phyloP scores from a whole-genome alignment of 2,113 vertebrate genomes.

The Greenwoodochromis staneri region DNA sequence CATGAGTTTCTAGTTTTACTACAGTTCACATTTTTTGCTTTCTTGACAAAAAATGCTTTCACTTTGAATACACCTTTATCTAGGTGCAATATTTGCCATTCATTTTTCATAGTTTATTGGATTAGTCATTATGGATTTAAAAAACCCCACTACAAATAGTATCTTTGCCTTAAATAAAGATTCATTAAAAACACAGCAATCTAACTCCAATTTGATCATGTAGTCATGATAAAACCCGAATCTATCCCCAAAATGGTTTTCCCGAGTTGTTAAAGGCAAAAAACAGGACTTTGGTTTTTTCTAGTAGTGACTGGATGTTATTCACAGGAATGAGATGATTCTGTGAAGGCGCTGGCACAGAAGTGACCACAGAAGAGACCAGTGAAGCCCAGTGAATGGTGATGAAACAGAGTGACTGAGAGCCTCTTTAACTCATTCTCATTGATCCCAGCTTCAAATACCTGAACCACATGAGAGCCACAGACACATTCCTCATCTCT shows the following conservation, averaged over 20 bases:
- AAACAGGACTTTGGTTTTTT: not conserved
- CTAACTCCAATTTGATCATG: fast-evolving
- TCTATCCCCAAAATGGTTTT: not conserved
- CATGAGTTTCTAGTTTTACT: not conserved
- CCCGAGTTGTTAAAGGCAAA: not conserved
- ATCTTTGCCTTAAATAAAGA: not conserved
- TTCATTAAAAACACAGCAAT: not conserved
- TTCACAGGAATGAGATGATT: not conserved
- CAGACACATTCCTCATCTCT: not conserved
- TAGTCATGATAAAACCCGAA: fast-evolving
- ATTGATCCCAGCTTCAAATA: conserved; percentile 33
- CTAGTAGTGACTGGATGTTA: not conserved
- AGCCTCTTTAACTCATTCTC: not conserved
- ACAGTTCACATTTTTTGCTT: not conserved
- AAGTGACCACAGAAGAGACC: not conserved
- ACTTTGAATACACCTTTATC: not conserved
- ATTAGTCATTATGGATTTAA: not conserved
- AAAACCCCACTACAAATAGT: fast-evolving
- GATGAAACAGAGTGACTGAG: not conserved
- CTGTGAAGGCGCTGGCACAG: not conserved
- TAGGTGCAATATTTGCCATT: not conserved
- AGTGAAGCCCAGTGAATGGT: not conserved
- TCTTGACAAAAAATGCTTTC: not conserved
- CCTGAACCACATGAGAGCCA: not conserved
- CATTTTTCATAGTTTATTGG: not conserved